Conservation (phyloP, 2,113 vertebrate species). For the Nestor notabilis region DNA sequence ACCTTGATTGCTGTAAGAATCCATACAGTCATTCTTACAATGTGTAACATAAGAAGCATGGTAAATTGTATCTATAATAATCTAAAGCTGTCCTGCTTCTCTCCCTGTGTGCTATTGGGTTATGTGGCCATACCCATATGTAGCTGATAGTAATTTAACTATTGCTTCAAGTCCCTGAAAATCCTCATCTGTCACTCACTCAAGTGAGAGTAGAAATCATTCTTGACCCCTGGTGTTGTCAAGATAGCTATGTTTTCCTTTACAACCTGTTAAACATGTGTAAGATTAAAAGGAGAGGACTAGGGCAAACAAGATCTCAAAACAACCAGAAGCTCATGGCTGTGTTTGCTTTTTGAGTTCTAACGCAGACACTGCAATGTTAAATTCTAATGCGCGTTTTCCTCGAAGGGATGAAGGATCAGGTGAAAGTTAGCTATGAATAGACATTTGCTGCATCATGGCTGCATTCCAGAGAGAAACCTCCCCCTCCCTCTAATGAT, state of each 20-base stretch:
- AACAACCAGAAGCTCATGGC: background rate
- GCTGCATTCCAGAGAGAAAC: background rate
- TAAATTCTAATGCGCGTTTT: background rate
- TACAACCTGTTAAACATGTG: background rate
- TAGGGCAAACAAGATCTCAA: accelerated
- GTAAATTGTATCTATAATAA: background rate
- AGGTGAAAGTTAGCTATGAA: background rate
- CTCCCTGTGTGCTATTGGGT: background rate
- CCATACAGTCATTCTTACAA: no score
- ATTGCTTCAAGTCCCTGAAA: background rate
- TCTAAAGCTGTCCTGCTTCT: background rate
- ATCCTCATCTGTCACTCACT: background rate
- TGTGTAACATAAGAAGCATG: background rate
- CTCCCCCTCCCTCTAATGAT: background rate
- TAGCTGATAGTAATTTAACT: background rate
- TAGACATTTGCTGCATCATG: background rate
- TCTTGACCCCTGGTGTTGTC: background rate
- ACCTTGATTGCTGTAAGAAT: background rate
- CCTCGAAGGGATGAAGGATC: background rate
- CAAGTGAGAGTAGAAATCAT: background rate
- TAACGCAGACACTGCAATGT: background rate
- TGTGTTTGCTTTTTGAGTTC: constrained; percentile 28
- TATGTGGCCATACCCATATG: background rate
- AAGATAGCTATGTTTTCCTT: background rate
- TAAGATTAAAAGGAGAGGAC: background rate